Conservation (phyloP, 2,113 vertebrate species). For the Paratilapia polleni region DNA sequence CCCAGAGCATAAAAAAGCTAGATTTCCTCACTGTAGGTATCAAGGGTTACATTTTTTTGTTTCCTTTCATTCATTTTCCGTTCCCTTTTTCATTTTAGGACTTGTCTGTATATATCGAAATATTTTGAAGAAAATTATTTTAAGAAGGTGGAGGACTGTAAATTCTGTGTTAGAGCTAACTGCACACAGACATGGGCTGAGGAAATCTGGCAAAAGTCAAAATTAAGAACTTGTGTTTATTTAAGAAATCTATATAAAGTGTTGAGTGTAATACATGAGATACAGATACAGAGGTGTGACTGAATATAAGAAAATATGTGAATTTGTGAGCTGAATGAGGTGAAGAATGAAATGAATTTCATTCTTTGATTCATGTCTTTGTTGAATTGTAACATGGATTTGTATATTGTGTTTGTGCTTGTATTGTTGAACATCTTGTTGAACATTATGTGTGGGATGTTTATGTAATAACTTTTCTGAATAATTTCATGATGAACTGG, state of each 20-base stretch:
- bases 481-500: not conserved
- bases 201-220: not conserved
- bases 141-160: not conserved
- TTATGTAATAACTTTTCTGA: not conserved
- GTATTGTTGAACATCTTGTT: not conserved
- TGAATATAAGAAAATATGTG: not conserved
- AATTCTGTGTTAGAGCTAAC: not conserved
- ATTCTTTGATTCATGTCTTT: not conserved
- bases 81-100: too few relatives aligned
- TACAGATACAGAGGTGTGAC: not conserved
- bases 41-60: too few relatives aligned
- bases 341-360: not conserved
- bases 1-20: too few relatives aligned
- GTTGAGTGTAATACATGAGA: too few relatives aligned
- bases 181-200: not conserved
- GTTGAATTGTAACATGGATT: not conserved
- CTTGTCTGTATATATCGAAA: too few relatives aligned
- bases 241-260: too few relatives aligned
- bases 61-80: too few relatives aligned
- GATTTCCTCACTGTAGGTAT: too few relatives aligned
- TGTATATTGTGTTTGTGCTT: not conserved
- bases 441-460: not conserved
- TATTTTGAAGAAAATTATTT: too few relatives aligned
- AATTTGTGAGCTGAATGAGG: not conserved
- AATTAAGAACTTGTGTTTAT: too few relatives aligned